These are phyloP conservation scores for Collichthys lucidus DNA, from an alignment of 2,113 vertebrate species.

Conservation along the genomic window DNA sequence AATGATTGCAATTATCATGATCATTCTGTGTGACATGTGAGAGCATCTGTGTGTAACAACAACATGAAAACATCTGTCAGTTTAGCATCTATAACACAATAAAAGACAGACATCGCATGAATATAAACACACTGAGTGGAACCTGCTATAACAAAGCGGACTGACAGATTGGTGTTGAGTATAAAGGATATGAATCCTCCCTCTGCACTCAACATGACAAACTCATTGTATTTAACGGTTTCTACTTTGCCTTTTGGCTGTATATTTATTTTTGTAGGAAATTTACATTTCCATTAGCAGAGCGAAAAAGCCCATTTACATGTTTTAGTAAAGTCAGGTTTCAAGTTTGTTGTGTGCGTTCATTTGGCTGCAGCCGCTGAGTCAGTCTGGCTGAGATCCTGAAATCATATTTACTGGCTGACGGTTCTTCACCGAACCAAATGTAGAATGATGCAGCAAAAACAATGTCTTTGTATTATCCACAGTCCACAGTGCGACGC, in stretches of 20 bases:
- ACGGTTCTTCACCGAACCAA: neutral
- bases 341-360: conserved; percentile 59
- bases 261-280: conserved; percentile 47
- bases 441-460: conserved; percentile 26
- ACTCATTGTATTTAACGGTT: conserved; percentile 46
- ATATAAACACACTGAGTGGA: conserved; percentile 12
- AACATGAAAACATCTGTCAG: conserved; percentile 36
- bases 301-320: conserved; percentile 63
- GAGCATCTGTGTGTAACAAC: conserved; percentile 27
- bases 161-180: conserved; percentile 5
- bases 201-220: conserved; percentile 22
- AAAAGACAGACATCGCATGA: conserved; percentile 1
- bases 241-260: conserved; percentile 55
- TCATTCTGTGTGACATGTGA: conserved; percentile 30
- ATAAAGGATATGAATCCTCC: conserved; percentile 7
- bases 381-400: conserved; percentile 51
- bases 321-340: conserved; percentile 63
- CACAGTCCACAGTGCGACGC: neutral
- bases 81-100: neutral
- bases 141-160: neutral
- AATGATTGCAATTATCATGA: conserved; percentile 30
- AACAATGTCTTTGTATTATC: conserved; percentile 4
- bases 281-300: conserved; percentile 69
- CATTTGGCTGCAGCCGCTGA: conserved; percentile 38
- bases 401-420: conserved; percentile 46